phyloP scores from a whole-genome alignment of 2,888 invertebrate genomes.

The Catocala nupta region DNA sequence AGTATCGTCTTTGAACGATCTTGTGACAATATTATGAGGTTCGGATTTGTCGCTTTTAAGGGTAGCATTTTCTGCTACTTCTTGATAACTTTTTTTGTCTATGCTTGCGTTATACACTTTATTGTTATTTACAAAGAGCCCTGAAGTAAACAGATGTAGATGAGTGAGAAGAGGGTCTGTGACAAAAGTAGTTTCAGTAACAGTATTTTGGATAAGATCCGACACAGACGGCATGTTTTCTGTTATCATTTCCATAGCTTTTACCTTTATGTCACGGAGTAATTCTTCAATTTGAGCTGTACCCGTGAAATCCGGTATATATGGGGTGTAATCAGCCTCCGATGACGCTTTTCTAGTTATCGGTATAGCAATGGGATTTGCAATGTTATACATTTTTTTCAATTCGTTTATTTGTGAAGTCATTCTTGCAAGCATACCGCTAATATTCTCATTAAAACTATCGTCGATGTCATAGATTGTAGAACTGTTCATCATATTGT shows the following conservation, averaged over 20 bases:
- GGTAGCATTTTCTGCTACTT: too few species aligned
- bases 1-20: slow-evolving; percentile 57
- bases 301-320: slow-evolving; percentile 20
- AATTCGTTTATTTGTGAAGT: slow-evolving; percentile 18
- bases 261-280: slow-evolving; percentile 66
- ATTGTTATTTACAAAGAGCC: too few species aligned
- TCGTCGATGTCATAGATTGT: too few species aligned
- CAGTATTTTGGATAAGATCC: slow-evolving; percentile 59
- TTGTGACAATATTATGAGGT: slow-evolving; percentile 39
- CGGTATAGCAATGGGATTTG: not conserved
- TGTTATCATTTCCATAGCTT: slow-evolving; percentile 57
- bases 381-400: slow-evolving; percentile 27
- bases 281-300: slow-evolving; percentile 67
- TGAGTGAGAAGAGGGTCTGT: too few species aligned
- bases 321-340: too few species aligned
- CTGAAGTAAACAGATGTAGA: too few species aligned
- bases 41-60: slow-evolving; percentile 8
- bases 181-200: slow-evolving; percentile 59
- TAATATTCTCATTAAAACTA: not conserved
- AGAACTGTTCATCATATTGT: too few species aligned
- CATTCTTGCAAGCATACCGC: slow-evolving; percentile 10
- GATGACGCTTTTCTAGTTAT: too few species aligned
- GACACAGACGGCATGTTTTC: slow-evolving; percentile 56
- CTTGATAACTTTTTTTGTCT: too few species aligned
- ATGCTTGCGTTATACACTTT: too few species aligned